A percentile compares a stretch with the other conserved stretches of the same genome.
Conservation (phyloP, 2,888 invertebrate genomes). For the Calliphora vomitoria region DNA sequence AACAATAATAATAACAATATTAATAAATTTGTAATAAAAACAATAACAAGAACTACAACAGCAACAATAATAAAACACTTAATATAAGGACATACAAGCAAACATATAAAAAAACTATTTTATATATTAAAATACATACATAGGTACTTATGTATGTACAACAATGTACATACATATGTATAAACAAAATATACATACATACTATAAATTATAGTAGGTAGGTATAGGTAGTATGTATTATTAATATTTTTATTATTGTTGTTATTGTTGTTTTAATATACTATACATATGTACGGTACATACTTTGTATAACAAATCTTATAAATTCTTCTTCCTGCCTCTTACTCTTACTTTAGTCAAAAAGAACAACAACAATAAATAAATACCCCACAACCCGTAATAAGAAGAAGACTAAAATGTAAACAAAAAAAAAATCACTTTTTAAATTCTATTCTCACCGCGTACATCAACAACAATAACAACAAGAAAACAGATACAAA, state of each 20-base stretch:
- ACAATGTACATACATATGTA: background rate
- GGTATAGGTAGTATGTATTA: background rate
- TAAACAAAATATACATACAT: no score
- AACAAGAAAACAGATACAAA: background rate
- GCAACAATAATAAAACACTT: conserved; percentile 12
- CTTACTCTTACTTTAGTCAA: background rate
- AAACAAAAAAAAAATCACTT: conserved; percentile 14
- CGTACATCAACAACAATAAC: background rate
- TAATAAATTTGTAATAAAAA: conserved; percentile 51
- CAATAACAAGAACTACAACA: background rate
- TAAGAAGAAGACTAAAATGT: conserved; percentile 23
- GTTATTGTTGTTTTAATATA: background rate
- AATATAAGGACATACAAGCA: conserved; percentile 18
- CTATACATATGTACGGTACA: background rate
- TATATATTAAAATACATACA: background rate
- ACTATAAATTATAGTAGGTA: no score
- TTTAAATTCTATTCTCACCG: background rate
- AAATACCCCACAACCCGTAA: background rate
- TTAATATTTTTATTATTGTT: background rate
- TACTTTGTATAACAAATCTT: background rate
- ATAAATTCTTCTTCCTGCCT: conserved; percentile 11
- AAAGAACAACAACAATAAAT: conserved; percentile 26
- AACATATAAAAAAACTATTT: background rate
- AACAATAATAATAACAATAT: conserved; percentile 26
- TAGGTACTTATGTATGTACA: background rate